A percentile compares a stretch with the other conserved stretches of the same genome.
Evolutionary conservation across 2,888 invertebrate genomes (phyloP).

Genomic region (Lepidonotus clava): DNA sequence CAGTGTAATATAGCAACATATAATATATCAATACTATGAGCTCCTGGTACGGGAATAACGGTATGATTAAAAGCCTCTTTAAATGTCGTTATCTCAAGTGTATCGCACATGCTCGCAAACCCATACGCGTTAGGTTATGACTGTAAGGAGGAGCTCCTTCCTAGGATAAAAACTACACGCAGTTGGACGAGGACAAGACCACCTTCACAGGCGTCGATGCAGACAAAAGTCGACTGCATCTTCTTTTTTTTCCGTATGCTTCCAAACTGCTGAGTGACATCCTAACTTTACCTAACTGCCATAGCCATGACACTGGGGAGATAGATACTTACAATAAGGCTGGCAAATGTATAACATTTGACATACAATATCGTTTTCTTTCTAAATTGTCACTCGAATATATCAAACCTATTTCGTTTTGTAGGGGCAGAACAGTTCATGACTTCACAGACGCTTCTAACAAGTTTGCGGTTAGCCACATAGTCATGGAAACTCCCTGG

Average conservation of each 20-base stretch:
- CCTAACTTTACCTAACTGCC: not conserved
- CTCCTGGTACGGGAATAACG: constrained; percentile 2
- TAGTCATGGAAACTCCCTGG: not conserved
- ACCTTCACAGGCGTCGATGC: no score
- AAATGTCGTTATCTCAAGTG: constrained; percentile 30
- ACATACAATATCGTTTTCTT: not conserved
- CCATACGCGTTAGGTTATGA: not conserved
- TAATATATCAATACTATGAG: not conserved
- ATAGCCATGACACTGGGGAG: constrained; percentile 16
- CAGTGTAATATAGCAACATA: constrained; percentile 36
- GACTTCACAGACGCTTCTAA: no score
- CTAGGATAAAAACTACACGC: not conserved
- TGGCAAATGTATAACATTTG: not conserved
- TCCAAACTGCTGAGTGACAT: not conserved
- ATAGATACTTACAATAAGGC: constrained; percentile 15
- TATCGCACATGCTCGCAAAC: constrained; percentile 18
- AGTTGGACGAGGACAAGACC: not conserved
- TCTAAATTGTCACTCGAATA: not conserved
- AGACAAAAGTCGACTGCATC: not conserved
- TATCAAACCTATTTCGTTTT: no score
- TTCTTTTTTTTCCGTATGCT: not conserved
- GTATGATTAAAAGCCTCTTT: constrained; percentile 21
- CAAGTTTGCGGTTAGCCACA: no score
- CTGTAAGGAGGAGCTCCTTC: not conserved
- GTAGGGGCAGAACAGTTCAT: no score